phyloP scores from a whole-genome alignment of 2,797 vertebrate species.

The Falco concolor region DNA sequence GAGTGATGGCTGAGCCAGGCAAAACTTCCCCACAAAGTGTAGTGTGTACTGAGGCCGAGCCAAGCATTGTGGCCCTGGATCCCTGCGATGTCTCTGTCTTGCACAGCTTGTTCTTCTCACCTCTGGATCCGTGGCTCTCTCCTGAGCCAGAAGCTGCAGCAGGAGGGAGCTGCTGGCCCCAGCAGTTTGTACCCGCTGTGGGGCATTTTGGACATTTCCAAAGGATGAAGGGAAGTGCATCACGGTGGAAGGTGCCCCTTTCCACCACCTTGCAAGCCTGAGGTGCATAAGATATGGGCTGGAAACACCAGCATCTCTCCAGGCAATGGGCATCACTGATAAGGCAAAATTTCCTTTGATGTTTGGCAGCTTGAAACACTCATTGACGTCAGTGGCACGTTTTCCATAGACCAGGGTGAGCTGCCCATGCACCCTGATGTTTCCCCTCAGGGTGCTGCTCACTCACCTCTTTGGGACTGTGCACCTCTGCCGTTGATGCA shows the following conservation, averaged over 20 bases:
- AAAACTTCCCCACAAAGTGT: rapidly evolving
- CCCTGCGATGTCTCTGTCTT: rapidly evolving
- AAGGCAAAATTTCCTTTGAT: neutral
- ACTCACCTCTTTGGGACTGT: neutral
- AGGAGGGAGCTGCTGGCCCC: neutral
- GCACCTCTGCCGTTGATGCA: neutral
- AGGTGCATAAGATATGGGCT: neutral
- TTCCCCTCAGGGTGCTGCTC: neutral
- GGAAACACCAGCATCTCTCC: neutral
- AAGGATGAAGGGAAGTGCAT: neutral
- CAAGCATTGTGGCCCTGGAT: neutral
- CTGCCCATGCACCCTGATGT: neutral
- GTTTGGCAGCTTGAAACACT: neutral
- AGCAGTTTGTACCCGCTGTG: neutral
- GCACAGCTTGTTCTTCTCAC: rapidly evolving
- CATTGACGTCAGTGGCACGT: neutral
- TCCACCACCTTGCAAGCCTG: neutral
- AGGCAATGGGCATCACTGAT: neutral
- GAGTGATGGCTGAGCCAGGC: rapidly evolving
- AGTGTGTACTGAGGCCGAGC: neutral
- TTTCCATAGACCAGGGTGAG: neutral
- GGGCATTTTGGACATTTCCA: neutral
- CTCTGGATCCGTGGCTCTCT: neutral
- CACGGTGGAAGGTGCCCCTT: neutral
- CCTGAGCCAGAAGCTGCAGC: neutral